Percentiles rank a stretch among this genome's conserved stretches.
phyloP scores from a whole-genome alignment of 2,888 invertebrate genomes.

The Chrysolina haemoptera region DNA sequence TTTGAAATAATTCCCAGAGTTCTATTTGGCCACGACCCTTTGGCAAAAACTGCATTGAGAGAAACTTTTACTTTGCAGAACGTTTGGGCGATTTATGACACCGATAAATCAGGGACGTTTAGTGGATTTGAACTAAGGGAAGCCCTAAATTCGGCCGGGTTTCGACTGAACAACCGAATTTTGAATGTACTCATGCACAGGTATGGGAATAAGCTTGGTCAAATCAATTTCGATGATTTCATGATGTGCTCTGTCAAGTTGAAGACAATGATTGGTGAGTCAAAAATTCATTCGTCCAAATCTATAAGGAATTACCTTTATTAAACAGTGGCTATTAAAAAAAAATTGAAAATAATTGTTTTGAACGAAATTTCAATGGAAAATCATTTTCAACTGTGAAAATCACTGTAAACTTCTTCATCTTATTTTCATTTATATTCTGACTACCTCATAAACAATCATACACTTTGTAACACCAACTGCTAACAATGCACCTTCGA shows the following conservation, averaged over 20 bases:
- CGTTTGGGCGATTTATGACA: constrained; percentile 89
- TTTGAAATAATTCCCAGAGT: too few relatives aligned
- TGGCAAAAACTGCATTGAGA: neutral
- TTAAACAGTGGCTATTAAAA: too few relatives aligned
- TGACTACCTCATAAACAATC: too few relatives aligned
- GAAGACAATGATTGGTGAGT: constrained; percentile 94
- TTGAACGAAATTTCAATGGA: too few relatives aligned
- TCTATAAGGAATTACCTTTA: too few relatives aligned
- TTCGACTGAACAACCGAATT: constrained; percentile 90
- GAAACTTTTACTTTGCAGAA: constrained; percentile 73
- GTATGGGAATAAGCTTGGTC: constrained; percentile 88
- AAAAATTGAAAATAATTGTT: too few relatives aligned
- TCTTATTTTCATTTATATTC: too few relatives aligned
- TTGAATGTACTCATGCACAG: constrained; percentile 92
- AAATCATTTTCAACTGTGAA: too few relatives aligned
- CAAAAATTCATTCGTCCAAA: neutral
- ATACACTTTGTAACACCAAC: too few relatives aligned
- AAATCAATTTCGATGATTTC: constrained; percentile 94
- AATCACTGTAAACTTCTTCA: too few relatives aligned
- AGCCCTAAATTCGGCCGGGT: constrained; percentile 91
- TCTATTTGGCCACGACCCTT: too few relatives aligned
- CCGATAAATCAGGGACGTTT: constrained; percentile 83
- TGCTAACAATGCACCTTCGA: too few relatives aligned
- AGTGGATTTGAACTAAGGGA: constrained; percentile 88
- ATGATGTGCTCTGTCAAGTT: constrained; percentile 94